Percentiles rank a stretch among this genome's conserved stretches.
Conservation (phyloP, 23 tunicate genomes). For the Trididemnum clinides region DNA sequence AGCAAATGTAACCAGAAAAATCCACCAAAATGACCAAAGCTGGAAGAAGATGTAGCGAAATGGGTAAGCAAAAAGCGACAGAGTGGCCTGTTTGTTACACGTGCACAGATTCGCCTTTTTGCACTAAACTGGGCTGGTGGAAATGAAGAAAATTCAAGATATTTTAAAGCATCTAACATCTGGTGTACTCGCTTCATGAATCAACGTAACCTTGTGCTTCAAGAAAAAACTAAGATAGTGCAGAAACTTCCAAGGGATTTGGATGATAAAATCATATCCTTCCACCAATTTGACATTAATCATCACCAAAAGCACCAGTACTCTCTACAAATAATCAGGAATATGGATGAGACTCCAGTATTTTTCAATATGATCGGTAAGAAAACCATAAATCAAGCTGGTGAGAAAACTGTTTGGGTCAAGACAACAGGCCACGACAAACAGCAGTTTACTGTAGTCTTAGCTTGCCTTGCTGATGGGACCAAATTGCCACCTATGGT, state of each 20-base stretch:
- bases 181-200: constrained; percentile 13
- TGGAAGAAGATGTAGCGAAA: constrained; percentile 6
- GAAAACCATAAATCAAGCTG: constrained; percentile 12
- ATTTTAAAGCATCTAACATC: constrained; percentile 11
- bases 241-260: neutral
- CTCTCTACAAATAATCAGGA: neutral
- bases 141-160: constrained; percentile 13
- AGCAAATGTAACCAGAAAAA: constrained; percentile 14
- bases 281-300: neutral
- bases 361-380: neutral
- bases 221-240: constrained; percentile 10
- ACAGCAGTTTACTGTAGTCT: constrained; percentile 8
- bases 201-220: constrained; percentile 4
- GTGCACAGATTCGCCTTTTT: constrained; percentile 21
- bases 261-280: constrained; percentile 11
- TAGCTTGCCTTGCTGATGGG: constrained; percentile 23
- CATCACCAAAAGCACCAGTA: constrained; percentile 10
- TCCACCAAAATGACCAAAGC: constrained; percentile 5
- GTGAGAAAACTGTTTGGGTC: constrained; percentile 10
- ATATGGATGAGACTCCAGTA: constrained; percentile 17
- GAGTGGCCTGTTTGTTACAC: constrained; percentile 19
- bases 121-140: neutral
- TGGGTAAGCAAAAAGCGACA: constrained; percentile 6
- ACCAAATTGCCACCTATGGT: neutral
- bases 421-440: constrained; percentile 10